phyloP scores from a whole-genome alignment of 2,797 vertebrate genomes.

The Somateria mollissima region DNA sequence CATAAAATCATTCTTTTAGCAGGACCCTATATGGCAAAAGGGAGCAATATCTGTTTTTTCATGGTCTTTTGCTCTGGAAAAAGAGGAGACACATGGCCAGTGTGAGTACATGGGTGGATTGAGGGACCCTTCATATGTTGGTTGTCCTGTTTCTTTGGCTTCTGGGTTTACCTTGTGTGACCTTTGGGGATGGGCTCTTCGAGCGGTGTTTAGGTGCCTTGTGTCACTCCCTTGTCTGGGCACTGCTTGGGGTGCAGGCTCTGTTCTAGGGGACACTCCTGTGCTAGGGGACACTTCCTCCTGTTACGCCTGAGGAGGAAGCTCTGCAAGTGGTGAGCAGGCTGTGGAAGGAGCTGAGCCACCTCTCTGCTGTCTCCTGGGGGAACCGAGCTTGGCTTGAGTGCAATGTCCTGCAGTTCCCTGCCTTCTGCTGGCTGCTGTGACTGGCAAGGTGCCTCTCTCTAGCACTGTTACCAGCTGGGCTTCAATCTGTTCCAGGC shows the following conservation, averaged over 20 bases:
- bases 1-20: neutral
- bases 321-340: neutral
- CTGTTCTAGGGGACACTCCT: neutral
- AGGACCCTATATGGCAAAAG: neutral
- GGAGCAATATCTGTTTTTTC: neutral
- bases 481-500: neutral
- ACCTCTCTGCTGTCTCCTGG: neutral
- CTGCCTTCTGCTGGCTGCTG: neutral
- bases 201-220: neutral
- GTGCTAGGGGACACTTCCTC: neutral
- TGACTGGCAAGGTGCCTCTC: neutral
- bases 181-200: neutral
- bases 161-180: neutral
- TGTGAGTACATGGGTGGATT: neutral
- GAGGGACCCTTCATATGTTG: neutral
- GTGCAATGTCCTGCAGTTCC: neutral
- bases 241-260: neutral
- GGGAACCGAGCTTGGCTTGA: neutral
- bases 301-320: neutral
- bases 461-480: neutral
- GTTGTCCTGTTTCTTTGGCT: accelerated
- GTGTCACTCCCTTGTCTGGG: accelerated
- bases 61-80: neutral
- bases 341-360: too few relatives aligned
- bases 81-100: neutral